Percentiles rank a stretch among this genome's conserved stretches.
phyloP scores from a whole-genome alignment of 2,888 invertebrate species.

The Mactromeris polynyma region DNA sequence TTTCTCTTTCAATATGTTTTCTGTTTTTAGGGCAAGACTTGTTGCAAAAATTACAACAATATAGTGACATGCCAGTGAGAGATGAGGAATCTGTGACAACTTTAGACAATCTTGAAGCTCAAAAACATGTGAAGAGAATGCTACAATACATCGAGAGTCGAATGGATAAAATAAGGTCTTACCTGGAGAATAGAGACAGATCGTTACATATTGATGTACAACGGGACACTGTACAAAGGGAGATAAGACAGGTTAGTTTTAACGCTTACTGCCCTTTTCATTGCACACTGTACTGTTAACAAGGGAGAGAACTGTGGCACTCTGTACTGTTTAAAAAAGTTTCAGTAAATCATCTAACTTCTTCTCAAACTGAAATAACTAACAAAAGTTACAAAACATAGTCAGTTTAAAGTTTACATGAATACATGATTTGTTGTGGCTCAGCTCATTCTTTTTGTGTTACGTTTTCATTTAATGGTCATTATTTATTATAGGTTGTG shows the following conservation, averaged over 20 bases:
- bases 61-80: constrained; percentile 71
- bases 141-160: constrained; percentile 83
- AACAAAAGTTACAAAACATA: too few relatives aligned
- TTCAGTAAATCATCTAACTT: constrained; percentile 86
- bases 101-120: constrained; percentile 83
- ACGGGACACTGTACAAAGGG: constrained; percentile 77
- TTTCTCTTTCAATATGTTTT: too few relatives aligned
- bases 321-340: too few relatives aligned
- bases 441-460: too few relatives aligned
- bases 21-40: constrained; percentile 83
- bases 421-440: too few relatives aligned
- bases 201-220: constrained; percentile 77
- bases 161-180: constrained; percentile 81
- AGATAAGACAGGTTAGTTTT: constrained; percentile 85
- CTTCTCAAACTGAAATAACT: constrained; percentile 85
- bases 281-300: too few relatives aligned
- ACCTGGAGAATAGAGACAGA: constrained; percentile 78
- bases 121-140: constrained; percentile 82
- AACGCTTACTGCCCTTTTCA: background rate
- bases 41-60: constrained; percentile 79
- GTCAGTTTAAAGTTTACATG: too few relatives aligned
- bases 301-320: too few relatives aligned
- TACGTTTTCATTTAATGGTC: background rate
- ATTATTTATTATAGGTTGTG: constrained; percentile 89
- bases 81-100: constrained; percentile 80